Evolutionary conservation across 2,888 invertebrate genomes (phyloP), one percentile per base, ranked within the genome.

Genomic region (Agyllia agylla): DNA sequence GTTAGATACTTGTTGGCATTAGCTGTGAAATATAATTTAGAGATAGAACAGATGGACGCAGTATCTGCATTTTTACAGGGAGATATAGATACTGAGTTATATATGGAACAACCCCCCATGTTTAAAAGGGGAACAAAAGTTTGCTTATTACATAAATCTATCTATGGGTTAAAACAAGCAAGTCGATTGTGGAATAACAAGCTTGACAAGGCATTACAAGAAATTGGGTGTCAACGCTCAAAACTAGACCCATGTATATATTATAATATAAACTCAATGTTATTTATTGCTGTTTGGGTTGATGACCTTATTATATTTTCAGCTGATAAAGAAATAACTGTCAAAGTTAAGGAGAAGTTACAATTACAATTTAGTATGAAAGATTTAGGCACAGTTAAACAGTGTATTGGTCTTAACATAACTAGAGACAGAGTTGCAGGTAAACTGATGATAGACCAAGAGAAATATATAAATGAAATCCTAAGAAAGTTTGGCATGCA

Each of bases 31-130:
- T 88, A 91, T 81, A 73, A 85, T 24, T 75, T 92, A 8, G 31
- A 91, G 75, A 92, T 93, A 27, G 42, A 90, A 27, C 93, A 91
- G 89, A 89, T 93, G 87, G 92, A 93, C 86, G 91, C 90, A 11
- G 38, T 90, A 6, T 75, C 93, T 42, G 93, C 93, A 30, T 92
- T 93, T 85, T 42, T 92, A 15, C 91, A 93, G 64, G 92, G 93
- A 64, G 90, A 90, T 33, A 64, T 93, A 20, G 91, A 92, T 3
- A 64, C 64, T 64, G 64, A 64, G 13, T 13, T 64, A 24, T 64
- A 64, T 13, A 64, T 64, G 64, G 75, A 75, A 8, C 30, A 30
- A 75, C 31, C 75, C 8, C 75, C 75, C 17, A 75, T 75, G 75
- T 75, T n/a, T 27, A 90, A 89, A 80, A 89, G 91, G 31, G 75